A percentile compares a stretch with the other conserved stretches of the same genome.
phyloP scores from a whole-genome alignment of 23 tunicate species.

The Botrylloides violaceus region DNA sequence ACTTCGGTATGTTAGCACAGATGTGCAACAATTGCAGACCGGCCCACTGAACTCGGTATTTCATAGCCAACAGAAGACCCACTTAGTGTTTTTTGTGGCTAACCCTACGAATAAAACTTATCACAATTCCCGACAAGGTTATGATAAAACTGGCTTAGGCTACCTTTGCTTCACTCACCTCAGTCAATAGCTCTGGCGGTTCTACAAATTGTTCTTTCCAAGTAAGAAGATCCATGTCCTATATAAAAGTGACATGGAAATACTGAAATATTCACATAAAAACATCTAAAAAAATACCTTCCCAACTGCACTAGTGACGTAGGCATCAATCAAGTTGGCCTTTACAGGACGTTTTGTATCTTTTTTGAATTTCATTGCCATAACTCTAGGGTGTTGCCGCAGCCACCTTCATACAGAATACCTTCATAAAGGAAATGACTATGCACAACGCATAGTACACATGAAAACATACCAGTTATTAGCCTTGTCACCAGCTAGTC shows the following conservation, averaged over 20 bases:
- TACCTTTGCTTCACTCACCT: too few species aligned
- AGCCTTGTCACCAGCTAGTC: constrained; percentile 86
- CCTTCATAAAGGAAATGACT: background rate
- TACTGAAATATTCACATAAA: background rate
- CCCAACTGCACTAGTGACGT: constrained; percentile 72
- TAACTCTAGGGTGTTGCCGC: constrained; percentile 69
- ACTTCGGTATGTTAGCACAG: too few species aligned
- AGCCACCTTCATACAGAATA: constrained; percentile 57
- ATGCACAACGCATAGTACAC: background rate
- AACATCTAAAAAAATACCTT: constrained; percentile 34
- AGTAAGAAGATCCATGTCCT: constrained; percentile 49
- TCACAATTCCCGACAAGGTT: too few species aligned
- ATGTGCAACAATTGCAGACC: too few species aligned
- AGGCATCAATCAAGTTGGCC: constrained; percentile 77
- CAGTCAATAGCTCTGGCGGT: constrained; percentile 35
- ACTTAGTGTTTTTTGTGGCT: too few species aligned
- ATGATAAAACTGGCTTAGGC: too few species aligned
- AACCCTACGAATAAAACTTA: too few species aligned
- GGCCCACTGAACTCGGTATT: too few species aligned
- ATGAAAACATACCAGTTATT: constrained; percentile 52
- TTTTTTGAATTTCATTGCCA: constrained; percentile 70
- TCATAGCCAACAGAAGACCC: too few species aligned
- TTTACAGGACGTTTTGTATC: constrained; percentile 73
- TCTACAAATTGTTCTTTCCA: constrained; percentile 48
- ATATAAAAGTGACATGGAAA: background rate